These are phyloP conservation scores for Yasuhikotakia modesta DNA, from an alignment of 2,797 vertebrate genomes.

Conservation along the genomic window DNA sequence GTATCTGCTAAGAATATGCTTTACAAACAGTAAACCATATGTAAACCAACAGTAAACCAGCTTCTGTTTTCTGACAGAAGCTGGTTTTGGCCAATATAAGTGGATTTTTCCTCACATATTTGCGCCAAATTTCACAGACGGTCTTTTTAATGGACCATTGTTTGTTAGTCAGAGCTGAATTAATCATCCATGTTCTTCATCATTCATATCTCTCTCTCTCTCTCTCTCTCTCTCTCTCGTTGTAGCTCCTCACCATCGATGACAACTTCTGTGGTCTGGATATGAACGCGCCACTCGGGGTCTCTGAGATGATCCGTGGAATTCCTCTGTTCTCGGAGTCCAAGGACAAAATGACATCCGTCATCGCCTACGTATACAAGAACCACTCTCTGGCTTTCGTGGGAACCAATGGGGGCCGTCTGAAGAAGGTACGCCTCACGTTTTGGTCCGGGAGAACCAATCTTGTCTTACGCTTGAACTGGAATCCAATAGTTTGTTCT, in stretches of 20 bases:
- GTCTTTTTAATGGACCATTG: background rate
- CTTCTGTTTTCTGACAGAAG: background rate
- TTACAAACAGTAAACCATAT: too few species aligned
- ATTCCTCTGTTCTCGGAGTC: slow-evolving; percentile 91
- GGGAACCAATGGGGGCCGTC: slow-evolving; percentile 90
- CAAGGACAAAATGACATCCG: slow-evolving; percentile 92
- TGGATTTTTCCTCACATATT: background rate
- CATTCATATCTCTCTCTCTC: too few species aligned
- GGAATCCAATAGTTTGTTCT: background rate
- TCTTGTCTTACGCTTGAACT: background rate
- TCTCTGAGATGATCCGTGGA: slow-evolving; percentile 93
- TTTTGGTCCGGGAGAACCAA: too few species aligned
- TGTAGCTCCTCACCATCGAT: slow-evolving; percentile 94
- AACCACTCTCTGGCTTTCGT: slow-evolving; percentile 97
- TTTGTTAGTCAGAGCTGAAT: slow-evolving; percentile 40
- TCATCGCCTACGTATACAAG: slow-evolving; percentile 97
- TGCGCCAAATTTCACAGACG: background rate
- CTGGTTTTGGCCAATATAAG: background rate
- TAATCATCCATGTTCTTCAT: background rate
- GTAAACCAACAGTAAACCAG: too few species aligned
- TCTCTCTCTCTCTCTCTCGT: background rate
- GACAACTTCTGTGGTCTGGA: slow-evolving; percentile 98
- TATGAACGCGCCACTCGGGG: slow-evolving; percentile 97
- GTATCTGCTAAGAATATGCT: too few species aligned
- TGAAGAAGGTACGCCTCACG: slow-evolving; percentile 91